A percentile compares a stretch with the other conserved stretches of the same genome.
Conservation (phyloP, 2,888 invertebrate species). For the Yponomeuta cagnagella region DNA sequence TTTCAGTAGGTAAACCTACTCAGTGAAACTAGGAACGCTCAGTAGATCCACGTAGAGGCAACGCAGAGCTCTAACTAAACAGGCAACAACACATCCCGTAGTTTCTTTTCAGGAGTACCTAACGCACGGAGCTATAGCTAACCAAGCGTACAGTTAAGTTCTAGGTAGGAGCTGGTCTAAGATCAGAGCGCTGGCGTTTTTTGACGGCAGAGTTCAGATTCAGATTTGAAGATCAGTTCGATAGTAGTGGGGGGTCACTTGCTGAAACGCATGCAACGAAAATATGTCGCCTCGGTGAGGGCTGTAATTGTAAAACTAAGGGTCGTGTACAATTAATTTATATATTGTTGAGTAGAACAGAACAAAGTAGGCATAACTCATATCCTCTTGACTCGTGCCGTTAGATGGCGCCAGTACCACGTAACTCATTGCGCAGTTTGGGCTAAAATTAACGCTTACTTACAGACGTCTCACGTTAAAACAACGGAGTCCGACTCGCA, state of each 20-base stretch:
- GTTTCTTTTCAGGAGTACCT: conserved; percentile 71
- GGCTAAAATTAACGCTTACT: no score
- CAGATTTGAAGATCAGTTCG: neutral
- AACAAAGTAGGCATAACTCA: no score
- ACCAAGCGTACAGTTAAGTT: conserved; percentile 65
- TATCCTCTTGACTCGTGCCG: no score
- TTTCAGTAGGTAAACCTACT: neutral
- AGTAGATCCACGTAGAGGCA: neutral
- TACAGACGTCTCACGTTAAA: no score
- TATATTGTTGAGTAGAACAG: no score
- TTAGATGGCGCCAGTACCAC: no score
- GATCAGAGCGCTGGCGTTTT: neutral
- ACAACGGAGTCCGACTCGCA: no score
- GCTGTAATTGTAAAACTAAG: no score
- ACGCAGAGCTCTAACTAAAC: conserved; percentile 39
- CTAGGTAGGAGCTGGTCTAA: neutral
- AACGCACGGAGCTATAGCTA: conserved; percentile 70
- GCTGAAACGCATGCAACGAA: no score
- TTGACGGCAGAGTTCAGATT: neutral
- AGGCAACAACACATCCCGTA: conserved; percentile 71
- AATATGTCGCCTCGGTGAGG: no score
- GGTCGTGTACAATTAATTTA: no score
- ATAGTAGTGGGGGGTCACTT: neutral
- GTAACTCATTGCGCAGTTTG: no score
- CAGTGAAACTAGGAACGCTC: neutral